These are phyloP conservation scores for Phodopus roborovskii DNA, from an alignment of 2,113 vertebrate genomes.

Conservation along the genomic window DNA sequence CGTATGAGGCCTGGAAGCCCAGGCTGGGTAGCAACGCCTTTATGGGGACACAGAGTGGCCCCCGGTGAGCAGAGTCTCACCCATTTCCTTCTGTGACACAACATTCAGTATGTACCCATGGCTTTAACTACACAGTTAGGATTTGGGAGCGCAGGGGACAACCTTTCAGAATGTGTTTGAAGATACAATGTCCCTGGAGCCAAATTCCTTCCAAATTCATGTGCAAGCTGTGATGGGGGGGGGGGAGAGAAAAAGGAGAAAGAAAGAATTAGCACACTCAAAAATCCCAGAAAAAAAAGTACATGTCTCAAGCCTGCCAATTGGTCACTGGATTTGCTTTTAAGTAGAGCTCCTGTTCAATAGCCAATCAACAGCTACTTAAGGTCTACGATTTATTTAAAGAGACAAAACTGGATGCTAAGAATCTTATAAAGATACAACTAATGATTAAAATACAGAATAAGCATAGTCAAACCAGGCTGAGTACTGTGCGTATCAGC, in stretches of 20 bases:
- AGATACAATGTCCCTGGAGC: constrained; percentile 71
- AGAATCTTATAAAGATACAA: not conserved
- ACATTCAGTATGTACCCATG: constrained; percentile 56
- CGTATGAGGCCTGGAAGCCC: not conserved
- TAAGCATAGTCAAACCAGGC: not conserved
- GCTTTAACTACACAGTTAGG: constrained; percentile 65
- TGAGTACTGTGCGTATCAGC: not conserved
- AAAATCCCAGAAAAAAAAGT: not conserved
- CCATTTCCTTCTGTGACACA: not conserved
- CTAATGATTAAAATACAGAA: not conserved
- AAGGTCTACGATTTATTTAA: not conserved
- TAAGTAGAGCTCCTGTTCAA: not conserved
- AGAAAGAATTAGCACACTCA: constrained; percentile 15
- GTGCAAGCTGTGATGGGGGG: constrained; percentile 65
- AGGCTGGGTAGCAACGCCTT: constrained; percentile 17
- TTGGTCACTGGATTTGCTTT: not conserved
- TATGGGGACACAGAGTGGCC: constrained; percentile 54
- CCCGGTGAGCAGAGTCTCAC: not conserved
- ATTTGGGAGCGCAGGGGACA: not conserved
- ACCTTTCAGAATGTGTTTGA: constrained; percentile 68
- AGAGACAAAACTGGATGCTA: not conserved
- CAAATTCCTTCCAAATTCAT: constrained; percentile 71
- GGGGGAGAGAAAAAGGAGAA: not conserved
- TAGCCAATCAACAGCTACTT: not conserved
- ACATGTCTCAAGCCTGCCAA: not conserved